Base-by-base conservation (phyloP, 2,113 vertebrate genomes). In the Forbesichthys papilliferus region DNA sequence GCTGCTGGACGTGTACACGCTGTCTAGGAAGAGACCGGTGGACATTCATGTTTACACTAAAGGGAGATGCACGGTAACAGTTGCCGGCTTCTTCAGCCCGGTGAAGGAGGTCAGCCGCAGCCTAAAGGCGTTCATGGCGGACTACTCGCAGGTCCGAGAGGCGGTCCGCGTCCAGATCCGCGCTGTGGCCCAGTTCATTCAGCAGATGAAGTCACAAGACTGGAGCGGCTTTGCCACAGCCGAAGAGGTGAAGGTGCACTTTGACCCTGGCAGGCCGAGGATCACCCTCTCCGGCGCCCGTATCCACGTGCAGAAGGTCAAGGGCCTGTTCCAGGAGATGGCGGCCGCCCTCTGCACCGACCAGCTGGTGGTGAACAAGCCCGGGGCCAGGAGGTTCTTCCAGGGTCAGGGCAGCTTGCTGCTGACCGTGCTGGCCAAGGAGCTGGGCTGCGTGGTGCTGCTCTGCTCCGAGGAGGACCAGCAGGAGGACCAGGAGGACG, bases 351-450 rank as follows among this genome's bases (percentile, higher is more conserved):
- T 96, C 11, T 70, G 48, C 52, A 64, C 74, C 1, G 91, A 90
- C 67, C 75, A 4, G 0, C 68, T 94, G 11, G 7, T 0, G 4
- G 77, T 95, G 34, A 84, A 92, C 73, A 95, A 93, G 48, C 95
- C 96, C 0, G 95, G 95, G 46, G 91, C 90, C 33, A 93, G 84
- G 70, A 90, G 91, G 52, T 89, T 91, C 14, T 98, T 96, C 75
- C 77, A 33, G 64, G 86, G 83, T 0, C 86, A 87, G 53, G 81
- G 84, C 34, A 20, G n/a, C 0, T 1, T 77, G 0, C 90, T 70
- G 1, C 27, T 91, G 49, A 9, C 59, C 1, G 71, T 92, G 6
- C 54, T 87, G 33, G 89, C 86, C 64, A 69, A 54, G 1, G 85
- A 80, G 0, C 84, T 83, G 3, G 16, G 20, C 14, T 96, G 95